A percentile compares a stretch with the other conserved stretches of the same genome.
phyloP scores from a whole-genome alignment of 1,140 invertebrate genomes.

The Epicauta chinensis region DNA sequence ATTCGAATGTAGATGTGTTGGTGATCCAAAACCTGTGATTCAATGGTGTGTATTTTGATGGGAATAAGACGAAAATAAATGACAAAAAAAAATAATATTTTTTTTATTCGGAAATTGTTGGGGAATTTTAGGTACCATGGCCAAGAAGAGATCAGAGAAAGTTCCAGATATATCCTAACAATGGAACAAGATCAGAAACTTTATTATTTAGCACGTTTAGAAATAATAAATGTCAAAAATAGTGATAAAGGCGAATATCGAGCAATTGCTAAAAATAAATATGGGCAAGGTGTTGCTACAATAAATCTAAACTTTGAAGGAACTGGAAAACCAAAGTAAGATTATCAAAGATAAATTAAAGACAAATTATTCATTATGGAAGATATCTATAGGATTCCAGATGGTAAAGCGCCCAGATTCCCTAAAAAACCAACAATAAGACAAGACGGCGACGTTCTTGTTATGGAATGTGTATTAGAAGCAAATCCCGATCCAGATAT shows the following conservation, averaged over 20 bases:
- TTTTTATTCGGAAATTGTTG: neutral
- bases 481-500: conserved; percentile 93
- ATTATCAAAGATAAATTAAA: conserved; percentile 14
- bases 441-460: conserved; percentile 86
- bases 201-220: conserved; percentile 80
- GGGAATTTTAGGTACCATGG: conserved; percentile 69
- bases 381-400: conserved; percentile 68
- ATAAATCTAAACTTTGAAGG: conserved; percentile 95
- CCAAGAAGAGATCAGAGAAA: conserved; percentile 68
- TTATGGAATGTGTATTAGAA: conserved; percentile 95
- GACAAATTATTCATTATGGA: conserved; percentile 17
- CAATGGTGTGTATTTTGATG: conserved; percentile 70
- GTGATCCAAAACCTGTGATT: conserved; percentile 86
- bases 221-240: conserved; percentile 76
- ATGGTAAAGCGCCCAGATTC: conserved; percentile 91
- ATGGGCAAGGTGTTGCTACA: conserved; percentile 86
- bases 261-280: conserved; percentile 85
- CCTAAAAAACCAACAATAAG: conserved; percentile 96
- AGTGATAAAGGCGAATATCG: conserved; percentile 89
- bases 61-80: conserved; percentile 1
- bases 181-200: conserved; percentile 80
- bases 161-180: conserved; percentile 68
- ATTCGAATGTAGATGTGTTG: conserved; percentile 93
- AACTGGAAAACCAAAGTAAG: conserved; percentile 80
- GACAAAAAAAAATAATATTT: conserved; percentile 5